A percentile compares a stretch with the other conserved stretches of the same genome.
Evolutionary conservation across 2,113 vertebrate genomes (phyloP).

Genomic region (Suncus etruscus): DNA sequence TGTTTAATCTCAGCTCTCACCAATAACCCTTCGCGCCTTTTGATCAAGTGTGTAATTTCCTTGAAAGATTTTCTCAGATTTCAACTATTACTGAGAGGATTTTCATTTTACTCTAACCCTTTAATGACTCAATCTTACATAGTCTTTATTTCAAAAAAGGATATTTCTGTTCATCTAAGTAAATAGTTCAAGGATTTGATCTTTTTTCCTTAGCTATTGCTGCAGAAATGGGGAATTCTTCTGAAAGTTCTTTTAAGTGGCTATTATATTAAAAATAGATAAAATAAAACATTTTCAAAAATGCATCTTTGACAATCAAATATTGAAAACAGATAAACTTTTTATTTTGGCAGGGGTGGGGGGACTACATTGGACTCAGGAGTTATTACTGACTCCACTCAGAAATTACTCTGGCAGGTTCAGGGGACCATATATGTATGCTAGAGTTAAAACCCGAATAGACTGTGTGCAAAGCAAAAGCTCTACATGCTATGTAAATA

Average conservation of each 20-base stretch:
- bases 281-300: constrained; percentile 62
- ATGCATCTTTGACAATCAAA: not conserved
- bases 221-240: constrained; percentile 66
- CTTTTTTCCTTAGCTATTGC: constrained; percentile 58
- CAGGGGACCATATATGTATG: too few relatives aligned
- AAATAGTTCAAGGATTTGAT: constrained; percentile 87
- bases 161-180: constrained; percentile 88
- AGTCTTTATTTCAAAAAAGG: constrained; percentile 84
- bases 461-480: too few relatives aligned
- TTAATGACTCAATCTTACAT: constrained; percentile 88
- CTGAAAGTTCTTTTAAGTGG: constrained; percentile 62
- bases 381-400: too few relatives aligned
- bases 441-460: too few relatives aligned
- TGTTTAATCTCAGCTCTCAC: constrained; percentile 87
- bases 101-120: constrained; percentile 87
- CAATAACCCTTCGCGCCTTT: constrained; percentile 85
- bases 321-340: constrained; percentile 22
- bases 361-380: too few relatives aligned
- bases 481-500: not conserved
- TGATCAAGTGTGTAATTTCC: constrained; percentile 90
- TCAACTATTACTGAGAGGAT: constrained; percentile 86
- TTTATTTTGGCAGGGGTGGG: too few relatives aligned
- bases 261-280: constrained; percentile 18
- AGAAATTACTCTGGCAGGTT: too few relatives aligned
- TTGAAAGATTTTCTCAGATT: constrained; percentile 88